Conservation (phyloP, 2,888 invertebrate genomes). For the Punctoribates punctum region DNA sequence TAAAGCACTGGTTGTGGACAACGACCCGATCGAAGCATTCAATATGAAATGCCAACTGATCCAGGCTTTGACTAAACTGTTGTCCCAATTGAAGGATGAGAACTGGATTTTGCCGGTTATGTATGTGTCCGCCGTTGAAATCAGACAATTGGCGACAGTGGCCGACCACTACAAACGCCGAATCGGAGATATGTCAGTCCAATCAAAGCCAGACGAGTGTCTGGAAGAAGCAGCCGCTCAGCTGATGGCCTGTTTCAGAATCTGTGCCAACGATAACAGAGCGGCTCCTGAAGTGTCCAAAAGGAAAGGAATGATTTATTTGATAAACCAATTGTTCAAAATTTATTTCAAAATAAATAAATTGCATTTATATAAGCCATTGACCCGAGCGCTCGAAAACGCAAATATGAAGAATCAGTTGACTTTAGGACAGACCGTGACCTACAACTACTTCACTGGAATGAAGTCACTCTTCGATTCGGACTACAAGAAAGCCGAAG, state of each 20-base stretch:
- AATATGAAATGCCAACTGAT: conserved; percentile 64
- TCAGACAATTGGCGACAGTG: conserved; percentile 64
- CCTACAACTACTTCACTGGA: conserved; percentile 92
- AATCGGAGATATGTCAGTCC: conserved; percentile 54
- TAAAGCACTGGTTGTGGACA: conserved; percentile 53
- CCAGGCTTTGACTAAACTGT: conserved; percentile 68
- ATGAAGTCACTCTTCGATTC: conserved; percentile 98
- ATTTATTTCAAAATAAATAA: conserved; percentile 76
- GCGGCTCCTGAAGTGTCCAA: conserved; percentile 72
- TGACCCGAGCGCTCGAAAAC: conserved; percentile 93
- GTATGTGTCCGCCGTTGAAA: conserved; percentile 81
- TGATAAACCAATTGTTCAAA: conserved; percentile 96
- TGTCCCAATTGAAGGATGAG: conserved; percentile 84
- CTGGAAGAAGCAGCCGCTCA: conserved; percentile 90
- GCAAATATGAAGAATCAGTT: conserved; percentile 84
- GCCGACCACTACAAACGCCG: conserved; percentile 48
- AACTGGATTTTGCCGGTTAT: conserved; percentile 96
- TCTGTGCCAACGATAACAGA: conserved; percentile 87
- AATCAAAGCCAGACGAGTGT: conserved; percentile 60
- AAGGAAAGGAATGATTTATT: conserved; percentile 87
- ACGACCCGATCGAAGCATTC: conserved; percentile 64
- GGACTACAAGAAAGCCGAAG: conserved; percentile 87
- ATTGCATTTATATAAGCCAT: conserved; percentile 67
- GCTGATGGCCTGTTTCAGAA: conserved; percentile 85
- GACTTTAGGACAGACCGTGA: conserved; percentile 86